A percentile compares a stretch with the other conserved stretches of the same genome.
Evolutionary conservation across 2,888 invertebrate genomes (phyloP).

Genomic region (Cryptophagus acutangulus): DNA sequence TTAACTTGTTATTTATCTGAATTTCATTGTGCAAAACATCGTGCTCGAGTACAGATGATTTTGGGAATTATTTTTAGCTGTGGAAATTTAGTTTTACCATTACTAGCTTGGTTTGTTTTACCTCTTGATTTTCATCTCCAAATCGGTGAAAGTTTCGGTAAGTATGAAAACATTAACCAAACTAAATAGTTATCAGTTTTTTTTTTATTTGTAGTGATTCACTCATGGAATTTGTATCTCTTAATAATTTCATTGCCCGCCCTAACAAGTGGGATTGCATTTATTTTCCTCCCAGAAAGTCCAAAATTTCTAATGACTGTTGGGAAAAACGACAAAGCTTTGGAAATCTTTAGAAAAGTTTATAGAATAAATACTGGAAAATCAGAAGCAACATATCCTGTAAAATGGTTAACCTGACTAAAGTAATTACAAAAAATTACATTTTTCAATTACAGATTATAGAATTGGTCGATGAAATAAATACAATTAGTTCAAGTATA

Average conservation of each 20-base stretch:
- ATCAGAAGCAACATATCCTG: conserved; percentile 60
- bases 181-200: neutral
- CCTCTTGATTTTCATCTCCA: conserved; percentile 48
- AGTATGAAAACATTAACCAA: conserved; percentile 9
- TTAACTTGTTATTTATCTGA: conserved; percentile 69
- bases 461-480: conserved; percentile 5
- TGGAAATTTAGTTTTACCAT: conserved; percentile 60
- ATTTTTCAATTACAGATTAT: conserved; percentile 1
- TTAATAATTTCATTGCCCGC: conserved; percentile 60
- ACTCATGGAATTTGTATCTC: conserved; percentile 61
- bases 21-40: conserved; percentile 61
- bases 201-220: conserved; percentile 50
- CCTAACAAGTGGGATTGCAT: conserved; percentile 57
- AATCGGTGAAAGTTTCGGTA: conserved; percentile 27
- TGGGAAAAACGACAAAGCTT: conserved; percentile 61
- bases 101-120: conserved; percentile 68
- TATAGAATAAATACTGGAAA: conserved; percentile 63
- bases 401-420: conserved; percentile 41
- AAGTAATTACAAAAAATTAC: no score
- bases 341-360: conserved; percentile 59
- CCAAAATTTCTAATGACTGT: conserved; percentile 73
- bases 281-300: conserved; percentile 66
- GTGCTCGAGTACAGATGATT: conserved; percentile 60
- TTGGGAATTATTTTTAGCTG: conserved; percentile 63
- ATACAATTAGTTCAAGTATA: conserved; percentile 7